Base-by-base conservation (phyloP, 2,113 vertebrate species). In the Saguinus midas region DNA sequence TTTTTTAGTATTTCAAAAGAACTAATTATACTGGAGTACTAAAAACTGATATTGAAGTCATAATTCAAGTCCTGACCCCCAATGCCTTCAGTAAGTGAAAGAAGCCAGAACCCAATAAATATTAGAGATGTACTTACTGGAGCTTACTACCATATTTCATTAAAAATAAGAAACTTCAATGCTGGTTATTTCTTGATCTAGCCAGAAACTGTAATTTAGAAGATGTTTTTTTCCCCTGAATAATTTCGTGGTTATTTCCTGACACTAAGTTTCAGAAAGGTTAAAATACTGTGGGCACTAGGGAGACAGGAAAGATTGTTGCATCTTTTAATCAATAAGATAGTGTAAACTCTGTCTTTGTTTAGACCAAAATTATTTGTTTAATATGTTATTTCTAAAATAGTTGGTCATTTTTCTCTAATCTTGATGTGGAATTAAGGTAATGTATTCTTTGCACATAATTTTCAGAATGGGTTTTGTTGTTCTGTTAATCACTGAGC, bases 161-260 rank as follows among this genome's bases (percentile, higher is more conserved):
- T 94, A 76, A 95, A 95, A 90, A 48, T 37, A 43, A 75, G 48
- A 79, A 23, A 82, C 2, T 82, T 85, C 25, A 70, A 6, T 78
- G 29, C n/a, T 87, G 37, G 9, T 78, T 87, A 29, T 82, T 92
- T 96, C 61, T 83, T 88, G 13, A 88, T 81, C 78, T 96, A 96
- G 27, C n/a, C 12, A 87, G 82, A 58, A 76, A 7, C 61, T 88
- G 48, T 79, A 84, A 79, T 95, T 90, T 73, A 94, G 50, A 88
- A 85, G 35, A 64, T 64, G 29, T 64, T 16, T 88, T 79, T 66
- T 68, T 66, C 73, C 23, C 17, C n/a, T n/a, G 37, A 17, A 32
- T 52, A 21, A 57, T 76, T 89, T n/a, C n/a, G 58, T 91, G 82
- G 93, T 58, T 95, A 57, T 92, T 90, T 96, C 6, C 68, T 94